A percentile compares a stretch with the other conserved stretches of the same genome.
Evolutionary conservation across 2,113 vertebrate species (phyloP).

Genomic region (Polypterus senegalus): DNA sequence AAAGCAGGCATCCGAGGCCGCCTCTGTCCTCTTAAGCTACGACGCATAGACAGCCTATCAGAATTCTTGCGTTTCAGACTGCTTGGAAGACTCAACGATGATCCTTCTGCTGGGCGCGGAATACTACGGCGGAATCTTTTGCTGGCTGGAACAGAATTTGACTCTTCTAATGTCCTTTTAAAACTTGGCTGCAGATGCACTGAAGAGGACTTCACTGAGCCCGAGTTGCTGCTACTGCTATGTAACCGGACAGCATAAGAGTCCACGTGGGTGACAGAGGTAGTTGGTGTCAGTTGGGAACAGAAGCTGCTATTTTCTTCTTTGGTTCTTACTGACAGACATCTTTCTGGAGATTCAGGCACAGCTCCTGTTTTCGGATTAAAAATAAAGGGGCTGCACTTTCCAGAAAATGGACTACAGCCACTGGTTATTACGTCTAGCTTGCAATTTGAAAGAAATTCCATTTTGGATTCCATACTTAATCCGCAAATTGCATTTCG

Average conservation of each 20-base stretch:
- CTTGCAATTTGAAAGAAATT: constrained; percentile 32
- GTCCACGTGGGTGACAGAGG: constrained; percentile 37
- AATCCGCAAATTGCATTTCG: constrained; percentile 43
- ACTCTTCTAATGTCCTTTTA: constrained; percentile 60
- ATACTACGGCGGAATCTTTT: constrained; percentile 49
- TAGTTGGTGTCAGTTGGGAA: constrained; percentile 31
- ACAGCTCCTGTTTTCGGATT: not conserved
- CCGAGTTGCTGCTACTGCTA: not conserved
- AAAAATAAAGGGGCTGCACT: no score
- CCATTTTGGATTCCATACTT: constrained; percentile 15
- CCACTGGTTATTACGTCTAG: not conserved
- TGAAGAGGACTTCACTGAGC: constrained; percentile 37
- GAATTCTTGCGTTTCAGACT: constrained; percentile 33
- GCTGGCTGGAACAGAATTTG: constrained; percentile 46
- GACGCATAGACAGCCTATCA: constrained; percentile 42
- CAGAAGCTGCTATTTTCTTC: constrained; percentile 39
- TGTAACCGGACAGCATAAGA: not conserved
- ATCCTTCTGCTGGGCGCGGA: constrained; percentile 23
- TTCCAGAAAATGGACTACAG: not conserved
- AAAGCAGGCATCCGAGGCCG: constrained; percentile 42
- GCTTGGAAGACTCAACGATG: constrained; percentile 24
- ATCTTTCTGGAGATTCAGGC: constrained; percentile 20
- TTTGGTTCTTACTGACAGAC: constrained; percentile 37
- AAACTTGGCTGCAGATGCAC: constrained; percentile 31
- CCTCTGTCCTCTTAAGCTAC: constrained; percentile 61